These are phyloP conservation scores for Andricus quercusramuli DNA, from an alignment of 2,888 invertebrate species.

Conservation along the genomic window DNA sequence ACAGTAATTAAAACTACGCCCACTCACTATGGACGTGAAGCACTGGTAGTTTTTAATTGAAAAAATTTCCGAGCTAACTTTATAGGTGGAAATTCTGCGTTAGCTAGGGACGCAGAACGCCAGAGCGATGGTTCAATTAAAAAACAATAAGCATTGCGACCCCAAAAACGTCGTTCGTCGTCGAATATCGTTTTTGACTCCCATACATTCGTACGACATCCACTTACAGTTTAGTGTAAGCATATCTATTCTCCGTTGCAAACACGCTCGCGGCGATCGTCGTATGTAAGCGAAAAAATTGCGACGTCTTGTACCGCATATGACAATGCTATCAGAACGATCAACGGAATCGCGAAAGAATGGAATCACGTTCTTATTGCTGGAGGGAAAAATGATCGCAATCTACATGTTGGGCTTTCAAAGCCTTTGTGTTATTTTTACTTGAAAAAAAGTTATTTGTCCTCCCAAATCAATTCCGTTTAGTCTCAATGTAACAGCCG, in stretches of 20 bases:
- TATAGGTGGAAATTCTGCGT: conserved; percentile 46
- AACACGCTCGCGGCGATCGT: conserved; percentile 47
- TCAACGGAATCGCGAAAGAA: conserved; percentile 24
- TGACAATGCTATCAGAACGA: conserved; percentile 22
- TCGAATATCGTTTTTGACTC: conserved; percentile 58
- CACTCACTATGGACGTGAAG: conserved; percentile 52
- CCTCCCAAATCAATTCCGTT: background rate
- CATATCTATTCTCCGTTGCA: conserved; percentile 19
- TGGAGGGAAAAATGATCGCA: conserved; percentile 7
- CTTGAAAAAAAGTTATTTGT: background rate
- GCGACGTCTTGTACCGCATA: conserved; percentile 20
- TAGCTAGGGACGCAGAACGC: conserved; percentile 37
- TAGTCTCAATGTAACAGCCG: background rate
- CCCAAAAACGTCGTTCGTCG: conserved; percentile 55
- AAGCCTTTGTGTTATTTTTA: background rate
- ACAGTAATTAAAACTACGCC: conserved; percentile 74
- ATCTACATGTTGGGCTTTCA: conserved; percentile 8
- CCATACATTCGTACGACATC: conserved; percentile 7
- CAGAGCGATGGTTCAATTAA: conserved; percentile 64
- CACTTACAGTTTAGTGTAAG: background rate
- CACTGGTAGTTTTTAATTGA: conserved; percentile 72
- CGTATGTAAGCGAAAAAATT: conserved; percentile 39
- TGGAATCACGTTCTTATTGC: conserved; percentile 15
- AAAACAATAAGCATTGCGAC: conserved; percentile 66
- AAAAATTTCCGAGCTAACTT: conserved; percentile 74